phyloP scores from a whole-genome alignment of 2,797 vertebrate genomes.

The Chloroceryle amazona region DNA sequence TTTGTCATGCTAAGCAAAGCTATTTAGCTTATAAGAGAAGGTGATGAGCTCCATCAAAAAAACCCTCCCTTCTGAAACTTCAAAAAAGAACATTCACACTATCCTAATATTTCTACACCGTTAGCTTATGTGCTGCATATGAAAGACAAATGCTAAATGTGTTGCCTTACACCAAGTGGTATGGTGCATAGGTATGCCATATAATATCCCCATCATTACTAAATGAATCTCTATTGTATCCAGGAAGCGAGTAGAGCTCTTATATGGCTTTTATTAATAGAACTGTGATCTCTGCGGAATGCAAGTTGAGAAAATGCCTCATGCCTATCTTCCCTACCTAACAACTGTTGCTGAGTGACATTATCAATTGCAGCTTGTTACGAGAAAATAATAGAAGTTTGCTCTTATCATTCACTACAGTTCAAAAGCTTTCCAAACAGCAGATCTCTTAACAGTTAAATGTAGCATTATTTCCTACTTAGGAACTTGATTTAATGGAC shows the following conservation, averaged over 20 bases:
- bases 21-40: not conserved
- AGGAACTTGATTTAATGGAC: not conserved
- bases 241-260: conserved; percentile 58
- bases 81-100: not conserved
- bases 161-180: conserved; percentile 4
- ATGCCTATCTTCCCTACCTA: conserved; percentile 66
- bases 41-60: not conserved
- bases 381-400: conserved; percentile 46
- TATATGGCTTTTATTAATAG: conserved; percentile 79
- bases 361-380: conserved; percentile 73
- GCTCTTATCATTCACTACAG: not conserved
- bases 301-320: conserved; percentile 70
- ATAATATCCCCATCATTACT: conserved; percentile 46
- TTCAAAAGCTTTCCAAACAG: not conserved
- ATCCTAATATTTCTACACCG: conserved; percentile 20
- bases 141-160: conserved; percentile 41
- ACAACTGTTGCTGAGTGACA: conserved; percentile 79
- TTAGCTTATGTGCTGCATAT: not conserved
- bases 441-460: not conserved
- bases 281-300: conserved; percentile 75
- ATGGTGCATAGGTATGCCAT: conserved; percentile 40
- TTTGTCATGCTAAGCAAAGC: not conserved
- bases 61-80: not conserved
- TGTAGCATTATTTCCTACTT: not conserved
- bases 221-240: conserved; percentile 61